Evolutionary conservation across 1,140 invertebrate genomes (phyloP), one percentile per base, ranked within the genome.

Genomic region (Daktulosphaira vitifoliae): DNA sequence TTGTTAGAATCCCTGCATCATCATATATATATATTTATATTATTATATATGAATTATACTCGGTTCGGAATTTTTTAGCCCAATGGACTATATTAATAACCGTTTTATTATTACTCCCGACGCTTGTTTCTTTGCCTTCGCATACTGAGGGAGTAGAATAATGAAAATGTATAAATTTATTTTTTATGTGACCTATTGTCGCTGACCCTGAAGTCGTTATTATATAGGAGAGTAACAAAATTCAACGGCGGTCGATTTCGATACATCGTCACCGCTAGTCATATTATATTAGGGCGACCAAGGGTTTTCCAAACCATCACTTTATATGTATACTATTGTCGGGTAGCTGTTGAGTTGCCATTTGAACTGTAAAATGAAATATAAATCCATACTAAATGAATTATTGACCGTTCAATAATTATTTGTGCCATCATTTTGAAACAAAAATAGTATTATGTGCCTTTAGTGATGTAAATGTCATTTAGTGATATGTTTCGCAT

Each of bases 31-130:
- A 23, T 50, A 50, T 15, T 8, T 26, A 26, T 50, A 20, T 48
- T 4, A 6, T 6, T 48, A 11, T 48, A 48, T 48, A 23, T 22
- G 3, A 25, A 50, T 50, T 2, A 26, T 26, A 38, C n/a, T 25
- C 5, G 39, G 38, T 46, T 44, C 18, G 54, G 54, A 59, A 59
- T 59, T 44, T 39, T 20, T 59, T 39, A 25, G 54, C 44, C 54
- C 39, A 29, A 59, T 29, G 42, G 29, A 59, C 54, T 59, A 59
- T 44, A 59, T 59, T 59, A 59, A 59, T 59, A 59, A 59, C 54
- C 54, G 25, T 59, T 59, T 59, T 59, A 59, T 59, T 59, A 59
- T 44, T 44, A 4, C 39, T 20, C 38, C 16, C 53, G 29, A 56
- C 53, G 54, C 15, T 23, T 44, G 42, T 38, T 46, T 46, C 26